Conservation (phyloP, 2,113 vertebrate species). For the Ochotona curzoniae region DNA sequence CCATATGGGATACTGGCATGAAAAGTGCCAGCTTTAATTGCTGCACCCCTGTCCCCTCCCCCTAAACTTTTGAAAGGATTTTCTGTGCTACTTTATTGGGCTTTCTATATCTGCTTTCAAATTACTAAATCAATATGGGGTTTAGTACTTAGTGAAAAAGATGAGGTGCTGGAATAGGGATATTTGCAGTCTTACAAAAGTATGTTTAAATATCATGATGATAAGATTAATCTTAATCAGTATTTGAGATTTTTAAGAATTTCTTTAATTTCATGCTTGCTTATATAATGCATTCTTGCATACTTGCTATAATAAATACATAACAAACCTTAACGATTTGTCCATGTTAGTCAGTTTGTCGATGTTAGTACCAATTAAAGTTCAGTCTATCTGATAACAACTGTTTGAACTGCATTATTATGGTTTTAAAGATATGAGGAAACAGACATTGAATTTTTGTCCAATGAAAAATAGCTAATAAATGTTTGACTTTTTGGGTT, state of each 20-base stretch:
- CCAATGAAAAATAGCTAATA: neutral
- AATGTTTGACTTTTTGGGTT: neutral
- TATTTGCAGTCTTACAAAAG: neutral
- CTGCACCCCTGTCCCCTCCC: too few species aligned
- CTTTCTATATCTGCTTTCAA: neutral
- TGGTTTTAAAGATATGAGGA: neutral
- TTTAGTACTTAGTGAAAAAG: slow-evolving; percentile 6
- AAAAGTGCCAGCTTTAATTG: too few species aligned
- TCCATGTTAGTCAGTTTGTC: neutral
- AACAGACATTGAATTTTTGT: neutral
- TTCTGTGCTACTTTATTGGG: neutral
- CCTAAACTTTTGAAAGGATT: too few species aligned
- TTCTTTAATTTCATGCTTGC: neutral
- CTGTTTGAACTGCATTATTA: neutral
- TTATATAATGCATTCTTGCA: neutral
- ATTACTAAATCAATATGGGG: neutral
- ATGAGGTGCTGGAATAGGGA: neutral
- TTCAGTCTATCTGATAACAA: neutral
- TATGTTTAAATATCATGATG: neutral
- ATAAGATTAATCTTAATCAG: neutral
- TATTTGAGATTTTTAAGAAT: neutral
- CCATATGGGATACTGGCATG: too few species aligned
- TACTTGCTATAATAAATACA: slow-evolving; percentile 20
- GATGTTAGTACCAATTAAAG: neutral
- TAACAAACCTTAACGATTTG: slow-evolving; percentile 36